Evolutionary conservation across 2,888 invertebrate species (phyloP).

Genomic region (Quadriops clusia): DNA sequence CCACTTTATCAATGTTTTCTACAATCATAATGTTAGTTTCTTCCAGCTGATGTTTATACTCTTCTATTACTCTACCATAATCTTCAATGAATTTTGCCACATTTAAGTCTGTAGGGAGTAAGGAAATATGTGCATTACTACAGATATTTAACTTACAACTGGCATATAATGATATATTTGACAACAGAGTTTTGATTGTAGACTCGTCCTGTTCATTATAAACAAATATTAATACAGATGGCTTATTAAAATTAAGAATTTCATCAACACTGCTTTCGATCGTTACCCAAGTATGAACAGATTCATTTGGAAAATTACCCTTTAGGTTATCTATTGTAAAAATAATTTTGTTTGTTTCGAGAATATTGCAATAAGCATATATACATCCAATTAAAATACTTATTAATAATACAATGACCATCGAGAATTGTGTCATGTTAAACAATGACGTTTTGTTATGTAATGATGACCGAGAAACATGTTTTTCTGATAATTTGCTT

Average conservation of each 20-base stretch:
- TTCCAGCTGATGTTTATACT: slow-evolving; percentile 22
- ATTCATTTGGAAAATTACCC: slow-evolving; percentile 28
- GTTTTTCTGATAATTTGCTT: too few species aligned
- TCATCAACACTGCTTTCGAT: slow-evolving; percentile 29
- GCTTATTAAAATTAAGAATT: slow-evolving; percentile 24
- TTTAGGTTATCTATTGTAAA: slow-evolving; percentile 13
- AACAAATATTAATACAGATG: slow-evolving; percentile 34
- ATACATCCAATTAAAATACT: too few species aligned
- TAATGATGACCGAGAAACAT: too few species aligned
- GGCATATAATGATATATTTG: slow-evolving; percentile 27
- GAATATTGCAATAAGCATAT: too few species aligned
- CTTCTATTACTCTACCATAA: slow-evolving; percentile 26
- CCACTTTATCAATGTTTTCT: slow-evolving; percentile 29
- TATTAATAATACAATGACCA: too few species aligned
- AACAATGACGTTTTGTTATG: too few species aligned
- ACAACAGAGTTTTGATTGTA: slow-evolving; percentile 24
- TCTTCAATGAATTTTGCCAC: slow-evolving; percentile 22
- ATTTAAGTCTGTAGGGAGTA: slow-evolving; percentile 26
- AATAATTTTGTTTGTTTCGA: too few species aligned
- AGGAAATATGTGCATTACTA: slow-evolving; percentile 18
- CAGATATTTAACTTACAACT: slow-evolving; percentile 23
- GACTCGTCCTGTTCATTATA: slow-evolving; percentile 25
- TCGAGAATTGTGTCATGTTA: too few species aligned
- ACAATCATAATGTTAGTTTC: slow-evolving; percentile 29
- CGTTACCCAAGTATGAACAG: slow-evolving; percentile 28